Percentiles rank a stretch among this genome's conserved stretches.
These are phyloP conservation scores for Hydrolagus colliei DNA, from an alignment of 2,797 vertebrate genomes.

Conservation along the genomic window DNA sequence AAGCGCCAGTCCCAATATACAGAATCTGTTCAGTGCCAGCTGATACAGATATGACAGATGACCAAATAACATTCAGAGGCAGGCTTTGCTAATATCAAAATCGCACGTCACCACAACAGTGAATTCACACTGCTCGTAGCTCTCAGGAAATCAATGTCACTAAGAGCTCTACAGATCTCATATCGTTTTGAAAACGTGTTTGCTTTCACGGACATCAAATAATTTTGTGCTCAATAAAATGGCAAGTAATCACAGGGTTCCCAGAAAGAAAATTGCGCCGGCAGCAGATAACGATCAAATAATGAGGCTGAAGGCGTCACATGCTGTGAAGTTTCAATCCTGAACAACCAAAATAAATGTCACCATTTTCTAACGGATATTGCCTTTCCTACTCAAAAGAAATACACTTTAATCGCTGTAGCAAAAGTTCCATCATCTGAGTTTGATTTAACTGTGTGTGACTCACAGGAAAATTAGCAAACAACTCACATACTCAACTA, in stretches of 20 bases:
- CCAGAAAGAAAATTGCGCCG: slow-evolving; percentile 38
- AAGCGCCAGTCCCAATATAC: slow-evolving; percentile 47
- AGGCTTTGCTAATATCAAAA: slow-evolving; percentile 41
- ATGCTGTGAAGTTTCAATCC: slow-evolving; percentile 10
- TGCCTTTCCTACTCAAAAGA: neutral
- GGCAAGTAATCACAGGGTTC: slow-evolving; percentile 38
- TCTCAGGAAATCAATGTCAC: slow-evolving; percentile 39
- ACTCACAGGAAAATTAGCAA: neutral
- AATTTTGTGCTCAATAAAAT: slow-evolving; percentile 42
- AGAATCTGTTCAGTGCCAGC: neutral
- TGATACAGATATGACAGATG: neutral
- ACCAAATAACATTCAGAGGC: slow-evolving; percentile 40
- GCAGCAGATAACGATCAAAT: slow-evolving; percentile 36
- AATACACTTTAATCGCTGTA: neutral
- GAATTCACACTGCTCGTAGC: slow-evolving; percentile 36
- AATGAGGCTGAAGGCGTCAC: neutral
- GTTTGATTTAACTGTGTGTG: neutral
- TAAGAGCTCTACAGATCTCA: slow-evolving; percentile 41
- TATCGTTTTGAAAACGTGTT: slow-evolving; percentile 31
- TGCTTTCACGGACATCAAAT: slow-evolving; percentile 28
- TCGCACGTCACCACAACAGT: slow-evolving; percentile 42
- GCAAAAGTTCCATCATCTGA: neutral
- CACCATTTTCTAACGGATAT: slow-evolving; percentile 33
- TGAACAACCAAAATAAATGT: slow-evolving; percentile 26
- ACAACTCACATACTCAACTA: neutral